These are phyloP conservation scores for Aythya baeri DNA, from an alignment of 2,113 vertebrate genomes.

Conservation along the genomic window DNA sequence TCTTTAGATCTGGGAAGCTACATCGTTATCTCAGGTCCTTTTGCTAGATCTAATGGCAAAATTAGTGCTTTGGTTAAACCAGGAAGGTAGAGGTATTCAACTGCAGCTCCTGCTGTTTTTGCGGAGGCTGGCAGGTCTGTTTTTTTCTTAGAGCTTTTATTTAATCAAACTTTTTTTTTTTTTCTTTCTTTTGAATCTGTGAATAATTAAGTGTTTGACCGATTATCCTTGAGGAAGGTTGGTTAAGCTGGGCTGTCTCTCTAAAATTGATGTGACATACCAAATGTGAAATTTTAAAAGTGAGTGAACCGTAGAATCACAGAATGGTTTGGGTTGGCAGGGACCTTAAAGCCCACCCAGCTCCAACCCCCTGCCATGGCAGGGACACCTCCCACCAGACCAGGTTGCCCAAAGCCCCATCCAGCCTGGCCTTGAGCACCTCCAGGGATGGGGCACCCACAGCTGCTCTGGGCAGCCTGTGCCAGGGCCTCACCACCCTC, in stretches of 20 bases:
- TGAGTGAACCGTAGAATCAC: neutral
- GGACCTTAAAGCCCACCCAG: too few relatives aligned
- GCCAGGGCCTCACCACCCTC: too few relatives aligned
- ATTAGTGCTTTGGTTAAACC: neutral
- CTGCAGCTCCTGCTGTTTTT: neutral
- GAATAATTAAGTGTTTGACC: neutral
- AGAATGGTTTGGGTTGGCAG: too few relatives aligned
- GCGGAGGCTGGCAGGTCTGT: neutral
- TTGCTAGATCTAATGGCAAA: neutral
- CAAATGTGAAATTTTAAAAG: neutral
- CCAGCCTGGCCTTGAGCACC: too few relatives aligned
- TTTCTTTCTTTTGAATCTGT: neutral
- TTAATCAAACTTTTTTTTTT: neutral
- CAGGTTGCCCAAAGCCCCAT: too few relatives aligned
- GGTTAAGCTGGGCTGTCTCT: neutral
- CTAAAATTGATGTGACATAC: neutral
- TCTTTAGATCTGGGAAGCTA: neutral
- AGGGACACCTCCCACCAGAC: too few relatives aligned
- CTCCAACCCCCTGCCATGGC: too few relatives aligned
- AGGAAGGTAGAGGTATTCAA: neutral
- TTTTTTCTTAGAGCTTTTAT: neutral
- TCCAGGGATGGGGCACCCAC: too few relatives aligned
- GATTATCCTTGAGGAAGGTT: neutral
- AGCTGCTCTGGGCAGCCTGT: too few relatives aligned
- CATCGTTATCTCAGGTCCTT: neutral